Base-by-base conservation (phyloP, 2,888 invertebrate genomes). In the Alitta virens region DNA sequence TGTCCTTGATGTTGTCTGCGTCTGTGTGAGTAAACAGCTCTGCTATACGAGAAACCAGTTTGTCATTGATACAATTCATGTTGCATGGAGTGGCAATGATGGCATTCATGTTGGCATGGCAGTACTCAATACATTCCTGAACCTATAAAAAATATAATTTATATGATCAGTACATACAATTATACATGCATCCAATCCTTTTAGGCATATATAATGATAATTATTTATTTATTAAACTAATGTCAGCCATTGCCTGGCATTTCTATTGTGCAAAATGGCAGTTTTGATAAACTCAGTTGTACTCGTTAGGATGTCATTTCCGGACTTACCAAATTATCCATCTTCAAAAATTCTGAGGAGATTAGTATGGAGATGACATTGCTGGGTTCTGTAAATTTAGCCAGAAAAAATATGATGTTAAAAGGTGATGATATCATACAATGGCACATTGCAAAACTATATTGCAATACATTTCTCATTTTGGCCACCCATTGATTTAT, bases 301-400 rank as follows among this genome's bases (percentile, higher is more conserved):
- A n/a, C n/a, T n/a, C n/a, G n/a, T n/a, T n/a, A n/a, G n/a, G n/a
- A n/a, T n/a, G n/a, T n/a, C n/a, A n/a, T n/a, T n/a, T n/a, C n/a
- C n/a, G n/a, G 3, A 69, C 74, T 71, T 67, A 81, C 86, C 56
- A 96, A 84, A 1, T 91, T 90, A 74, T 94, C 91, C 95, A 96
- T 96, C 87, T 94, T 84, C 26, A 97, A 84, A 80, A 96, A 97
- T 38, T 94, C 92, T 0, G 96, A 95, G 0, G 95, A 96, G 0
- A 96, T 93, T 64, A 96, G 85, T 58, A 97, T 91, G 0, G 95
- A 94, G 59, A 96, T 88, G 1, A 94, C 95, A 81, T 92, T 94
- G 74, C 86, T 88, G 0, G 91, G 86, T 78, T 94, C 93, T 84
- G 76, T 59, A 75, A 73, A n/a, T n/a, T n/a, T n/a, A n/a, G n/a